Evolutionary conservation across 2,113 vertebrate genomes (phyloP), one percentile per base, ranked within the genome.

Genomic region (Onychostruthus taczanowskii): DNA sequence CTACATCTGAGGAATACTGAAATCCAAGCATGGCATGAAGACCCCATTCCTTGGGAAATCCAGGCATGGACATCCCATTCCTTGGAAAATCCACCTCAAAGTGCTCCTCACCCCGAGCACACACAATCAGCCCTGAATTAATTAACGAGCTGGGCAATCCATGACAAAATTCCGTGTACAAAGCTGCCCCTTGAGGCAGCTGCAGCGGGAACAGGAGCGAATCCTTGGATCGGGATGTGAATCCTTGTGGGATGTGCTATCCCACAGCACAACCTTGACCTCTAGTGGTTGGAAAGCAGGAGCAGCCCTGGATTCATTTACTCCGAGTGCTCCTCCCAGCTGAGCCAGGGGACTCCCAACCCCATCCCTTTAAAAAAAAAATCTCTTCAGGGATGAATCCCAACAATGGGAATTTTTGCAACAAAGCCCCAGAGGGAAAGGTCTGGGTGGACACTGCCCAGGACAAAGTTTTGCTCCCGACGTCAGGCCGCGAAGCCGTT

Each of bases 191-290:
- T 15, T 63, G 67, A 70, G 3, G 1, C 0, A 18, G 61, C 7
- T 18, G 31, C 53, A 13, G 10, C 28, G 1, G 50, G 72, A 67
- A 11, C 0, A 0, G 19, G n/a, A 33, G 35, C 0, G 4, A 24
- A 15, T 15, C 21, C 53, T 5, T 4, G 83, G 61, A 41, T 4
- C 0, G 31, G 83, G 72, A 59, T 30, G 13, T 1, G 19, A 26
- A 39, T 55, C 64, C 35, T 27, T 15, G 53, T 0, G 33, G 81
- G 58, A 84, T 4, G 22, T 0, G 26, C 4, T 22, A 37, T 68
- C 69, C 39, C 75, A 10, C 8, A 58, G 96, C 88, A 70, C 96
- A 97, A 97, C 77, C 93, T 97, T 98, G 98, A 98, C 98, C 97
- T 98, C 98, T 98, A 97, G 98, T 62, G 98, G 98, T 4, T 23